Evolutionary conservation across 2,888 invertebrate species (phyloP), one percentile per base, ranked within the genome.

Genomic region (Stenoptilia bipunctidactyla): DNA sequence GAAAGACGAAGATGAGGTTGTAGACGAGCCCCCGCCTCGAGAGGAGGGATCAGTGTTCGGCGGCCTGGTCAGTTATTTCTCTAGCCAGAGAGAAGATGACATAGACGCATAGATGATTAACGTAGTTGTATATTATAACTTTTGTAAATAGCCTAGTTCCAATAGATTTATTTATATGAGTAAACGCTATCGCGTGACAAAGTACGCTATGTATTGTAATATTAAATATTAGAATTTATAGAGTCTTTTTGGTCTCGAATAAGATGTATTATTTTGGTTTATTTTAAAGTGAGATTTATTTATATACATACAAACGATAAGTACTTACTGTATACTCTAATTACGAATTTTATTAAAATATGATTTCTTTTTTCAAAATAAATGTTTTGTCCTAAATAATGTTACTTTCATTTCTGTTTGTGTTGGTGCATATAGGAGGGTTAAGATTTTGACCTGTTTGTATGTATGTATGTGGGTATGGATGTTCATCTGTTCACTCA

Each of bases 1-100:
- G 15, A 15, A 37, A 9, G 6, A 27, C 14, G 36, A 40, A 15
- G 20, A 38, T 14, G 40, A 43, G 15, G 35, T 27, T 12, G 9
- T 15, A 1, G 4, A 38, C 40, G 42, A 27, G 40, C 40, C 41
- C 36, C 36, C 39, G 40, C 38, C 35, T 33, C 38, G 53, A 76
- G 88, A 87, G 43, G 88, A 87, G 49, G 85, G 87, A 47, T 89
- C 93, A 37, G 94, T 94, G 63, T 95, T 95, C 70, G 94, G 94
- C 30, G 95, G 95, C 2, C 86, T 96, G 55, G 95, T 95, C 43
- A 94, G 94, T 67, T 96, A 96, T 79, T 95, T 95, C 75, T 94
- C 94, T 53, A 94, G 94, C 63, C 95, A 95, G 72, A 89, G 89
- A 52, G 92, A 94, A 67, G 94, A 94, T 64, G 94, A 94, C 73